Conservation (phyloP, 1,140 invertebrate species). For the Habropoda laboriosa region DNA sequence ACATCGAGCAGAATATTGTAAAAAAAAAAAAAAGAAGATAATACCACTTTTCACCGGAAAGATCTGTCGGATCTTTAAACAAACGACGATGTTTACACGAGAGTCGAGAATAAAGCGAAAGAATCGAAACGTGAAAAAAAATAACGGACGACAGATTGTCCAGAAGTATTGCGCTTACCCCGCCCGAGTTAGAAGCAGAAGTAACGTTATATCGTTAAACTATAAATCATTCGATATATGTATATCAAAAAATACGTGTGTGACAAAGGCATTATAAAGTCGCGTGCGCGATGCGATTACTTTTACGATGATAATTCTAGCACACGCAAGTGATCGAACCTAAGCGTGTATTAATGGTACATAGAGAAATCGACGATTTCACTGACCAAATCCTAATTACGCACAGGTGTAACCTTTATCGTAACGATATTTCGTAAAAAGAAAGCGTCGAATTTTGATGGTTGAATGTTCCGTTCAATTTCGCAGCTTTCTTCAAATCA, state of each 20-base stretch:
- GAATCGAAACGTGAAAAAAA: conserved; percentile 6
- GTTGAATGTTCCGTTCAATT: neutral
- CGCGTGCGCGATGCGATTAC: conserved; percentile 7
- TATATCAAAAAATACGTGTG: neutral
- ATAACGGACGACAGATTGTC: conserved; percentile 12
- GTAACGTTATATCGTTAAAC: conserved; percentile 2
- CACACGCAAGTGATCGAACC: conserved; percentile 1
- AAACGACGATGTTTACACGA: neutral
- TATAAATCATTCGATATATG: conserved; percentile 21
- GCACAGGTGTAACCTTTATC: conserved; percentile 34
- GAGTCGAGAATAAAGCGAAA: neutral
- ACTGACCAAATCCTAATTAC: conserved; percentile 22
- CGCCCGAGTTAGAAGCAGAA: conserved; percentile 47
- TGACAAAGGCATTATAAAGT: neutral
- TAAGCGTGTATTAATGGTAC: conserved; percentile 31
- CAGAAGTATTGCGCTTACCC: conserved; percentile 64
- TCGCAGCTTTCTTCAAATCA: too few species aligned
- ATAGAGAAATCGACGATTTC: conserved; percentile 39
- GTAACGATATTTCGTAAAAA: neutral
- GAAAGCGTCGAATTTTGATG: neutral
- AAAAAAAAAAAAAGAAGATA: too few species aligned
- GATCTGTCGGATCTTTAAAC: neutral
- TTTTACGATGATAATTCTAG: conserved; percentile 33
- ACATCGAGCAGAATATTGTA: neutral
- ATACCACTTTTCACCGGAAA: neutral